phyloP scores from a whole-genome alignment of 2,797 vertebrate genomes.

The Austrolebias charrua region DNA sequence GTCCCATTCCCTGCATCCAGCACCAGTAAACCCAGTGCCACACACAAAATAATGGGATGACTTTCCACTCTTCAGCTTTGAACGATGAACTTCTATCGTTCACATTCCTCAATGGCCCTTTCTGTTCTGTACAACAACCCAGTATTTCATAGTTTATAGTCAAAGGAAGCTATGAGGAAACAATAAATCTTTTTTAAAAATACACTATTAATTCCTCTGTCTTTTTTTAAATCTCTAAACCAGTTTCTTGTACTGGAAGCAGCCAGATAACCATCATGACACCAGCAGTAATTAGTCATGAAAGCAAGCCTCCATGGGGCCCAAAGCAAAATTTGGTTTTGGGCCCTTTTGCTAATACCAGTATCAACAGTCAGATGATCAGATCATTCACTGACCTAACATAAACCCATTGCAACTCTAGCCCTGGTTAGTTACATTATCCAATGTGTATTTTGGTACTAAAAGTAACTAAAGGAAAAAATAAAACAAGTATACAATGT shows the following conservation, averaged over 20 bases:
- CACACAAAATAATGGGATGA: slow-evolving; percentile 22
- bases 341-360: too few relatives aligned
- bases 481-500: too few relatives aligned
- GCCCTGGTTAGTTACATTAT: too few relatives aligned
- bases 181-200: slow-evolving; percentile 58
- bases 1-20: slow-evolving; percentile 33
- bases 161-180: slow-evolving; percentile 27
- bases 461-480: too few relatives aligned
- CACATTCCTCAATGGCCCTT: slow-evolving; percentile 51
- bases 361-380: too few relatives aligned
- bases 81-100: slow-evolving; percentile 55
- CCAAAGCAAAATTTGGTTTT: too few relatives aligned
- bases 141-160: slow-evolving; percentile 29
- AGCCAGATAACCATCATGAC: not conserved
- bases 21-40: slow-evolving; percentile 45
- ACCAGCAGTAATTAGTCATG: too few relatives aligned
- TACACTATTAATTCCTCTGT: slow-evolving; percentile 21
- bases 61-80: slow-evolving; percentile 45
- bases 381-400: too few relatives aligned
- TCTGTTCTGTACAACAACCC: slow-evolving; percentile 53
- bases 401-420: too few relatives aligned
- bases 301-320: too few relatives aligned
- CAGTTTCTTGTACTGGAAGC: not conserved
- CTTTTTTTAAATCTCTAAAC: not conserved
- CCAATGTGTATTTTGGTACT: too few relatives aligned